A percentile compares a stretch with the other conserved stretches of the same genome.
These are phyloP conservation scores for Trachops cirrhosus DNA, from an alignment of 2,797 vertebrate species.

Conservation along the genomic window DNA sequence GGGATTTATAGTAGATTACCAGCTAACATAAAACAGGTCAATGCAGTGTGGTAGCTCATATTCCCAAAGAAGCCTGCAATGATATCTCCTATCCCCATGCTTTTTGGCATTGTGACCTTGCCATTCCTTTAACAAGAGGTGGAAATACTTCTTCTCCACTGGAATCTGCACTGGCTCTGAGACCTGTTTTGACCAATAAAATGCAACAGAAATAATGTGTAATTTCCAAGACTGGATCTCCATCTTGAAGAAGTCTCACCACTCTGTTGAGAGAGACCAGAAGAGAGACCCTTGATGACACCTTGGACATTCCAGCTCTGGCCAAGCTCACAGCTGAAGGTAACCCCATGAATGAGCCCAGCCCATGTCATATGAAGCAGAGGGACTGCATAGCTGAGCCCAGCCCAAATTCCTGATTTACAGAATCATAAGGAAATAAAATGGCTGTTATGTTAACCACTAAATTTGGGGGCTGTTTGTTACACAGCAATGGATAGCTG, in stretches of 20 bases:
- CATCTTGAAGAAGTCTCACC: neutral
- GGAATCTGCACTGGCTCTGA: neutral
- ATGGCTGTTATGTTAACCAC: neutral
- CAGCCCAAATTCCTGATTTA: neutral
- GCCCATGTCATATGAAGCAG: neutral
- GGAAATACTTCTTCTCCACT: neutral
- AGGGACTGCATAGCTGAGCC: neutral
- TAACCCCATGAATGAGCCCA: neutral
- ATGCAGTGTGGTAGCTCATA: neutral
- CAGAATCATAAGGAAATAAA: neutral
- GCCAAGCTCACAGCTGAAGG: neutral
- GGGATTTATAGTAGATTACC: neutral
- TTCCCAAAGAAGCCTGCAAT: neutral
- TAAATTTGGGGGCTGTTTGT: neutral
- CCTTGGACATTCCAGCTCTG: neutral
- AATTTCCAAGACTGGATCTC: neutral
- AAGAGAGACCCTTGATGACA: neutral
- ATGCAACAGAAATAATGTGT: neutral
- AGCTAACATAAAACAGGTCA: neutral
- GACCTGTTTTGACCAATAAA: neutral
- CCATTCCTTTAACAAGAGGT: neutral
- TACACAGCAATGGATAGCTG: neutral
- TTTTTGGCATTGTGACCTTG: neutral
- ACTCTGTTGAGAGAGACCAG: neutral
- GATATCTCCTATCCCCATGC: neutral